Base-by-base conservation (phyloP, 2,797 vertebrate genomes). In the Pogonophryne albipinna region DNA sequence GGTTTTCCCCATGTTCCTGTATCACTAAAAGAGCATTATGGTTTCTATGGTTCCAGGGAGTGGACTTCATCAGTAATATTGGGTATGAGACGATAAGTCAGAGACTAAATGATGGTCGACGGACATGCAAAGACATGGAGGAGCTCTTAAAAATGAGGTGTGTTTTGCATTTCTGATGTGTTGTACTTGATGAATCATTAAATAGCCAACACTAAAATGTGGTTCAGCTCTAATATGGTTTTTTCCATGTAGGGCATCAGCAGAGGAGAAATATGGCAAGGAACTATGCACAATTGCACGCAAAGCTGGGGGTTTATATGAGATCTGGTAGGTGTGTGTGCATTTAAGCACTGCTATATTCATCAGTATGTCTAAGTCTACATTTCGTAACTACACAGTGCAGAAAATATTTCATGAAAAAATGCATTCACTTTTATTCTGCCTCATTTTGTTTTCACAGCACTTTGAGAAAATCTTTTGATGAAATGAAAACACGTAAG, bases 221-320 rank as follows among this genome's bases (percentile, higher is more conserved):
- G 15, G 6, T 15, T 79, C 2, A 42, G 2, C 10, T 63, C 6
- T 8, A 5, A 10, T 20, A 15, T 70, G 59, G 2, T 53, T 69
- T 67, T 72, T 2, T 76, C 10, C 3, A 38, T 72, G 17, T 80
- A 99, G 98, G 90, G 97, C 97, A 5, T 94, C 95, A 53, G 97
- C 97, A 1, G 98, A 99, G 84, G 98, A 99, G 78, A 96, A 95
- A 67, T 99, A 99, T 0, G 98, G 98, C 60, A 99, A 98, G 71
- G 98, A 99, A 75, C 84, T 99, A 83, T 83, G 98, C 47, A 93
- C 95, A 55, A 99, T 99, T 0, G 97, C 97, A 1, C 94, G 95
- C 52, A 99, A 98, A 84, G 94, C 97, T 0, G 97, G 97, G 0
- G 97, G 97, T 52, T 93, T 97, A 41, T 95, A 93, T 14, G 98